phyloP scores from a whole-genome alignment of 2,797 vertebrate species.

The Fringilla coelebs region DNA sequence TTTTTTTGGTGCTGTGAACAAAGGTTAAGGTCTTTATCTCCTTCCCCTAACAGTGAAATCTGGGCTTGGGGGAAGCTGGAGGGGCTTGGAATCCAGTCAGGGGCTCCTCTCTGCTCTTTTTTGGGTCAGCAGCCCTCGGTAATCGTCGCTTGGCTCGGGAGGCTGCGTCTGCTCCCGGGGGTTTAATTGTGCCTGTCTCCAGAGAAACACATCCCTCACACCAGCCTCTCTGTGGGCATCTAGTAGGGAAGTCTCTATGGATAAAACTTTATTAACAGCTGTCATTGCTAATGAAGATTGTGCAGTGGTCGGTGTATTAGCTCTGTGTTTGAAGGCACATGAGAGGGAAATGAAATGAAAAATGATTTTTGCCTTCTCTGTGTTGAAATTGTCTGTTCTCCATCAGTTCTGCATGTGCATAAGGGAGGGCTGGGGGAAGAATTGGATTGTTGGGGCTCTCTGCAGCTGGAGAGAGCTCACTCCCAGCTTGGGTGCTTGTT shows the following conservation, averaged over 20 bases:
- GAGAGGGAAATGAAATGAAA: not conserved
- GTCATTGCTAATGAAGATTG: not conserved
- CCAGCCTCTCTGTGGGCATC: not conserved
- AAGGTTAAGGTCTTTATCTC: not conserved
- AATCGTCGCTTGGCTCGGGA: accelerated
- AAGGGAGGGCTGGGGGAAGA: not conserved
- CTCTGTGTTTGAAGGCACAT: not conserved
- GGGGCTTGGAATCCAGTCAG: not conserved
- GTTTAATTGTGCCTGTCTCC: not conserved
- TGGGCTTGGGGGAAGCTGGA: not conserved
- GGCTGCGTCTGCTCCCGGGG: accelerated
- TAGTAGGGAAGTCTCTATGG: not conserved
- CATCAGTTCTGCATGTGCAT: not conserved
- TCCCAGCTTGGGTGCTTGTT: accelerated
- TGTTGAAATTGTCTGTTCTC: not conserved
- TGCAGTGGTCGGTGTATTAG: not conserved
- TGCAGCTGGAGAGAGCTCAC: not conserved
- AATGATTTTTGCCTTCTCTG: not conserved
- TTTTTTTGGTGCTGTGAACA: not conserved
- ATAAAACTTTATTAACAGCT: not conserved
- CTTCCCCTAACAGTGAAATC: not conserved
- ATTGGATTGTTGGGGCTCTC: not conserved
- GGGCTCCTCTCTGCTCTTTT: not conserved
- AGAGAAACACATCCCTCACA: not conserved
- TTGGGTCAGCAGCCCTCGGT: not conserved